Percentiles rank a stretch among this genome's conserved stretches.
Conservation (phyloP, 1,140 invertebrate genomes). For the Platorchestia sp. region DNA sequence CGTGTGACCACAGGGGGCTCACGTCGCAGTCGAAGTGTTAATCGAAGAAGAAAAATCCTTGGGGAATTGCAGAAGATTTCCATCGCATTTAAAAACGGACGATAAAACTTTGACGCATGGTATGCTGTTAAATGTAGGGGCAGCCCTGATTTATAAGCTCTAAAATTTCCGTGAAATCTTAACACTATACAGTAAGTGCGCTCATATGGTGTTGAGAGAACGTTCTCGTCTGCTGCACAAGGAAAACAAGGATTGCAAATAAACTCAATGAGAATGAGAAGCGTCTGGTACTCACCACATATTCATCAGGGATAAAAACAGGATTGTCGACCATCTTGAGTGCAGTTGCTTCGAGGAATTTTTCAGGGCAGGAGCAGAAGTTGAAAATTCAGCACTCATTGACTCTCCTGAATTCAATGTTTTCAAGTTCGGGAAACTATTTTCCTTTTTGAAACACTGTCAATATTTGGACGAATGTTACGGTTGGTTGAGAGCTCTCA, state of each 20-base stretch:
- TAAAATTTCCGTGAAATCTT: no score
- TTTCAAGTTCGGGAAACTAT: not conserved
- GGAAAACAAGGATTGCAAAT: not conserved
- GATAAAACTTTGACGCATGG: no score
- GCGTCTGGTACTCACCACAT: not conserved
- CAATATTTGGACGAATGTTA: not conserved
- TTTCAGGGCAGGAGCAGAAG: not conserved
- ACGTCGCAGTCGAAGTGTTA: no score
- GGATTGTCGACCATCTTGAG: conserved; percentile 45
- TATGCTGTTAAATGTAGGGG: no score
- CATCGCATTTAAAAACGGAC: no score
- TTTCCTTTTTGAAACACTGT: not conserved
- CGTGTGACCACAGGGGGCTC: no score
- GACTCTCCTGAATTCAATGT: not conserved
- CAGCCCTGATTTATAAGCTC: no score
- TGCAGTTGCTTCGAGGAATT: not conserved
- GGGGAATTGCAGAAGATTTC: no score
- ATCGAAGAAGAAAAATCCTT: no score
- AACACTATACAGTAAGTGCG: no score
- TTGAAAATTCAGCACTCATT: not conserved
- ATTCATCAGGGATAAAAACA: conserved; percentile 17
- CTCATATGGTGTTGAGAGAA: no score
- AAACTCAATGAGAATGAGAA: not conserved
- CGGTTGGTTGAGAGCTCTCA: not conserved
- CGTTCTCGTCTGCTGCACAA: no score